Evolutionary conservation across 2,888 invertebrate genomes (phyloP).

Genomic region (Dicyrtoma fusca): DNA sequence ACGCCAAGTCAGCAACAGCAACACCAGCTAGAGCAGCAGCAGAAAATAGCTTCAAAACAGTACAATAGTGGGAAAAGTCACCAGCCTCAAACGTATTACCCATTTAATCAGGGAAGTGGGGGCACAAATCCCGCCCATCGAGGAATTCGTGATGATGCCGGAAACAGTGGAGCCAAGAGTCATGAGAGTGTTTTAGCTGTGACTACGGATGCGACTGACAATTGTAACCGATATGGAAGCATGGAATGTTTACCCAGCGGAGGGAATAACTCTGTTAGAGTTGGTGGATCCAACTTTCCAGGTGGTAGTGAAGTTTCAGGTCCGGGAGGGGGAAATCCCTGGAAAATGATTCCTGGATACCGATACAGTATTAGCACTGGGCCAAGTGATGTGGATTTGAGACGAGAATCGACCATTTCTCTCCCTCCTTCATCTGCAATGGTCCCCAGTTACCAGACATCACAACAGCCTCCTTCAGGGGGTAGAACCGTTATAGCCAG

Average conservation of each 20-base stretch:
- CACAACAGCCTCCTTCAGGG: neutral
- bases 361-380: slow-evolving; percentile 57
- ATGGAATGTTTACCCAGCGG: slow-evolving; percentile 52
- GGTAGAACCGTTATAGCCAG: neutral
- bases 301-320: neutral
- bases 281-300: slow-evolving; percentile 1
- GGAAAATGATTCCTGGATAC: slow-evolving; percentile 54
- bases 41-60: slow-evolving; percentile 51
- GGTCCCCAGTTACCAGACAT: neutral
- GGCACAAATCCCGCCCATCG: slow-evolving; percentile 37
- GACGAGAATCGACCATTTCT: slow-evolving; percentile 70
- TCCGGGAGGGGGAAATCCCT: slow-evolving; percentile 33
- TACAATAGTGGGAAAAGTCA: slow-evolving; percentile 38
- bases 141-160: slow-evolving; percentile 51
- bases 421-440: slow-evolving; percentile 60
- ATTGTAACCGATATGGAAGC: slow-evolving; percentile 49
- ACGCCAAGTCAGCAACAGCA: slow-evolving; percentile 58
- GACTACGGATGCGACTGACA: slow-evolving; percentile 6
- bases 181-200: slow-evolving; percentile 53
- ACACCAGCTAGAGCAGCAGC: slow-evolving; percentile 52
- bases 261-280: neutral
- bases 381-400: slow-evolving; percentile 71
- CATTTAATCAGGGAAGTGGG: slow-evolving; percentile 57
- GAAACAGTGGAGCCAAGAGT: slow-evolving; percentile 54
- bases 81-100: slow-evolving; percentile 55